Evolutionary conservation across 1,140 invertebrate species (phyloP).

Genomic region (Dendrolimus kikuchii): DNA sequence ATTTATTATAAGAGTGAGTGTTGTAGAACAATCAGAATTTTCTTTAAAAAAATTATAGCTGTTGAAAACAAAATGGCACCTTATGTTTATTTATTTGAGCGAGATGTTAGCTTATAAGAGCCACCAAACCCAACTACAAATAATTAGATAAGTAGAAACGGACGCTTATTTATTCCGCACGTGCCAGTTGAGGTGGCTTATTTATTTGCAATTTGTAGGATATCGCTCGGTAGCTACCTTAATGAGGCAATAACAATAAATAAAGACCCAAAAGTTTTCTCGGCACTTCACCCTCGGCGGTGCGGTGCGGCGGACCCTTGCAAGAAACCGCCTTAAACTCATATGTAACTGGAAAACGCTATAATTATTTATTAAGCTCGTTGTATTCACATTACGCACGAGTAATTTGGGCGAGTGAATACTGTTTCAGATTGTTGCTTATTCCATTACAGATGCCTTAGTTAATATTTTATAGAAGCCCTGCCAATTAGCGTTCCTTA

Average conservation of each 20-base stretch:
- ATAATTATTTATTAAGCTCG: conserved; percentile 44
- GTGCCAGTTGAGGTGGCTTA: conserved; percentile 46
- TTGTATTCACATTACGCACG: conserved; percentile 13
- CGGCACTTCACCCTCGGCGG: conserved; percentile 45
- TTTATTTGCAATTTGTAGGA: conserved; percentile 70
- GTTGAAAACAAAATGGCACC: no score
- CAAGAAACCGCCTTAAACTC: conserved; percentile 49
- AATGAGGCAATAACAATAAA: conserved; percentile 72
- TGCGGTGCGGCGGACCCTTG: conserved; percentile 38
- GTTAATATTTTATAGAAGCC: no score
- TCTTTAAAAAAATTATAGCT: no score
- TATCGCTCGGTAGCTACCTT: conserved; percentile 66
- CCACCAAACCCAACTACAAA: conserved; percentile 1
- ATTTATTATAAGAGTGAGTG: no score
- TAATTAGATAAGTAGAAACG: conserved; percentile 27
- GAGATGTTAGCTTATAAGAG: no score
- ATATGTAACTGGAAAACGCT: conserved; percentile 46
- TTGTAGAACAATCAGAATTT: no score
- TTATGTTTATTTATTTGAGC: no score
- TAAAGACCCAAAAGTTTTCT: conserved; percentile 71
- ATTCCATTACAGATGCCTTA: no score
- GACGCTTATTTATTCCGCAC: conserved; percentile 39
- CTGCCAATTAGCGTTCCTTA: no score
- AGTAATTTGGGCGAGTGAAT: conserved; percentile 15
- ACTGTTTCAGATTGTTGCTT: background rate